Evolutionary conservation across 2,797 vertebrate species (phyloP).

Genomic region (Sus cebifrons): DNA sequence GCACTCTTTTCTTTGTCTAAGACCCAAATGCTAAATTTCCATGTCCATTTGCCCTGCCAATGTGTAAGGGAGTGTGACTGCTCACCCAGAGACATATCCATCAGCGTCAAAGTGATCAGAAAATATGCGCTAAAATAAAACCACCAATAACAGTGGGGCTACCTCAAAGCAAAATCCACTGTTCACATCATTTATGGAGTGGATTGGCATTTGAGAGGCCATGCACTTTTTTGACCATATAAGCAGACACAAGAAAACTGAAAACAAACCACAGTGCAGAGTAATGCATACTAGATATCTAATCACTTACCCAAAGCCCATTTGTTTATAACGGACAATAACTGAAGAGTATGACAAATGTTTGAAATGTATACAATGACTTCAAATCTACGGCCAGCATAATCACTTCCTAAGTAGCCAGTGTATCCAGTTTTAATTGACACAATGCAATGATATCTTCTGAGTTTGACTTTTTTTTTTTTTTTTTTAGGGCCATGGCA

Average conservation of each 20-base stretch:
- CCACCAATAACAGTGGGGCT: background rate
- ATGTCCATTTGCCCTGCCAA: background rate
- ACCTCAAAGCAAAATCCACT: slow-evolving; percentile 53
- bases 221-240: slow-evolving; percentile 28
- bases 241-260: slow-evolving; percentile 72
- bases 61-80: background rate
- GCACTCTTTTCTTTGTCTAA: background rate
- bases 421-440: slow-evolving; percentile 75
- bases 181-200: slow-evolving; percentile 36
- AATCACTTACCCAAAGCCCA: slow-evolving; percentile 49
- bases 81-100: background rate
- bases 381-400: background rate
- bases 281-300: slow-evolving; percentile 63
- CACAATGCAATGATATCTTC: slow-evolving; percentile 51
- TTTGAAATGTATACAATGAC: background rate
- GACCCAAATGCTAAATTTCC: background rate
- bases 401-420: slow-evolving; percentile 49
- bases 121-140: slow-evolving; percentile 68
- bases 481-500: background rate
- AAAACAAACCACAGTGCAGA: slow-evolving; percentile 63
- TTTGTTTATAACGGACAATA: slow-evolving; percentile 72
- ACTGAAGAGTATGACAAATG: slow-evolving; percentile 52
- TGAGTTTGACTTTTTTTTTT: slow-evolving; percentile 20
- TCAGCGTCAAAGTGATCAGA: slow-evolving; percentile 10
- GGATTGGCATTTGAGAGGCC: background rate